These are phyloP conservation scores for Lophotis ruficrista DNA, from an alignment of 2,113 vertebrate genomes.

Conservation along the genomic window DNA sequence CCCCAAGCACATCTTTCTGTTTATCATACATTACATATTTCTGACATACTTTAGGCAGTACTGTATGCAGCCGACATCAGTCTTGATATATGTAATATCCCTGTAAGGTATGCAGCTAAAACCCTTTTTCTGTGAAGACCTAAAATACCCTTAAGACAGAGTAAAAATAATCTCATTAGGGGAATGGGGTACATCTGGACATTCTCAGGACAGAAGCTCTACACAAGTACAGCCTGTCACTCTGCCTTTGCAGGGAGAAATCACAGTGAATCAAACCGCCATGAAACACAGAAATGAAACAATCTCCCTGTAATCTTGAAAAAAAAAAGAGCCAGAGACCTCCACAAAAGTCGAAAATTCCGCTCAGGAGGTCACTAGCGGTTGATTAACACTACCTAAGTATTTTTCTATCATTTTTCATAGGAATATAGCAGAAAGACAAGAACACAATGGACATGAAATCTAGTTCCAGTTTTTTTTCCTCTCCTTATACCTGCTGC, in stretches of 20 bases:
- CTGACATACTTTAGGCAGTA: background rate
- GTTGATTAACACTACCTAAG: background rate
- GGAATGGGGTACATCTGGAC: background rate
- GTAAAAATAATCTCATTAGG: constrained; percentile 47
- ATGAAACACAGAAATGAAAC: background rate
- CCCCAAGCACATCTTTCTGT: background rate
- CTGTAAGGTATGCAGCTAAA: background rate
- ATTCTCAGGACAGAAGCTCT: background rate
- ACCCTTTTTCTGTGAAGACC: background rate
- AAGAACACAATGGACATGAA: background rate
- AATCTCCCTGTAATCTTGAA: background rate
- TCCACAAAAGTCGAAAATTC: background rate
- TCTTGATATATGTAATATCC: background rate
- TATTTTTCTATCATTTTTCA: background rate
- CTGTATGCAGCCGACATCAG: background rate
- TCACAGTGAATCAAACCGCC: background rate
- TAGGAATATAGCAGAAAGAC: background rate
- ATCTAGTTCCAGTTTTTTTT: background rate
- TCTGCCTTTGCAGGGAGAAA: background rate
- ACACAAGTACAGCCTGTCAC: background rate
- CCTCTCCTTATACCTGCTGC: background rate
- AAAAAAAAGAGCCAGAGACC: background rate
- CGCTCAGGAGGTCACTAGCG: background rate
- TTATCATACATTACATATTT: background rate
- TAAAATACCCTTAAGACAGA: constrained; percentile 2